Evolutionary conservation across 2,888 invertebrate species (phyloP), one percentile per base, ranked within the genome.

Genomic region (Troilus luridus): DNA sequence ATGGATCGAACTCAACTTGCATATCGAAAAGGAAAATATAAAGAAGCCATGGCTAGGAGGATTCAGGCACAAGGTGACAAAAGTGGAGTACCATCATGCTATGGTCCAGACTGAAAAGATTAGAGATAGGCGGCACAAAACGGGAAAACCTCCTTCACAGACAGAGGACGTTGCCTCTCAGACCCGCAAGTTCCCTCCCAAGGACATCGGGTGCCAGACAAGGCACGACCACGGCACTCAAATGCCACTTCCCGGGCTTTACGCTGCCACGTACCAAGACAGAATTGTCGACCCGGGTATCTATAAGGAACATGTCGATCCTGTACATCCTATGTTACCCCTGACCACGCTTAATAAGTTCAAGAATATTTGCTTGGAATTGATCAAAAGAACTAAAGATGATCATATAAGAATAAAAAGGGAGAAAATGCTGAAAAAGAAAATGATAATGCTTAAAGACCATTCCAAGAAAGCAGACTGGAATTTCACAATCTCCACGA

Each of bases 41-140:
- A 85, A 85, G 56, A 85, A 85, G 56, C 85, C 85, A n/a, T 97
- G 96, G 94, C 94, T 97, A 93, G 98, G 98, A 90, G 98, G 98
- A 64, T 98, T 97, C 94, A 95, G 95, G 92, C 96, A 98, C 94
- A 95, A 95, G 93, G 93, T 95, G 91, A 97, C 96, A 91, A 96
- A 96, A 41, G 94, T 95, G 14, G 95, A 96, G 93, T 98, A 96
- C 94, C 96, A 97, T 14, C 85, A 85, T n/a, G 85, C 85, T 12
- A 6, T 2, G 0, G 56, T n/a, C 7, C 85, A 85, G n/a, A 85
- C 85, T 7, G 54, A 21, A 9, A 17, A 14, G 11, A 1, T 85
- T 3, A n/a, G 56, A n/a, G 56, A n/a, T 56, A 54, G 85, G 12
- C 85, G 85, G 1, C 56, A 85, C 58, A 85, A 85, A 85, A 12